Evolutionary conservation across 2,888 invertebrate genomes (phyloP), one percentile per base, ranked within the genome.

Genomic region (Tinea semifulvella): DNA sequence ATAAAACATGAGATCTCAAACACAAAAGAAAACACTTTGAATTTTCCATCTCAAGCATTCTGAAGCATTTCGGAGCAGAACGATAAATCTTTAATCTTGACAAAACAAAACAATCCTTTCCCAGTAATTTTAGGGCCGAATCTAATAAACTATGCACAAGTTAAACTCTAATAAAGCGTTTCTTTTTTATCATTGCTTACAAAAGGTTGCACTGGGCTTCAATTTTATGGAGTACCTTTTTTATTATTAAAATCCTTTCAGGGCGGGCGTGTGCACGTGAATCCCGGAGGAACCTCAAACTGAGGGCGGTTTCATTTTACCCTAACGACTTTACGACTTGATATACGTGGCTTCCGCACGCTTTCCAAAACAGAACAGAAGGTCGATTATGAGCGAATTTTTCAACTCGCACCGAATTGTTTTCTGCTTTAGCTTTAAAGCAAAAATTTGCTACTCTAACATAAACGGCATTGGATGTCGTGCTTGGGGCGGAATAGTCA

Each of bases 171-270:
- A 40, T 40, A 40, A 40, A 40, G 20, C 40, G 22, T 13, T 40
- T 22, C 40, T 22, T 40, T 40, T 40, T 22, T 20, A 40, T 40
- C 40, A 40, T 20, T 40, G 22, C 22, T 40, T 20, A 40, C 40
- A 40, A 40, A 40, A 22, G 40, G 40, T 40, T 40, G 40, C 40
- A 22, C 16, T 18, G 36, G 40, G 20, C 22, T 40, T 22, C 20
- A 40, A 40, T 22, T 40, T 40, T 36, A 40, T 22, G 11, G 40
- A 20, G 22, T 40, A 40, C 40, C 40, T 20, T 40, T 40, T 43
- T 43, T 43, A 28, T 43, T 43, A 43, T 43, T 43, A 43, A 43
- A 43, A 43, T 43, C 43, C 43, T 43, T 43, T 43, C 31, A 28
- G 31, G 26, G 43, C 31, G 6, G n/a, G 19, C 40, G 40, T 36